phyloP scores from a whole-genome alignment of 1,140 invertebrate genomes.

The Listronotus bonariensis region DNA sequence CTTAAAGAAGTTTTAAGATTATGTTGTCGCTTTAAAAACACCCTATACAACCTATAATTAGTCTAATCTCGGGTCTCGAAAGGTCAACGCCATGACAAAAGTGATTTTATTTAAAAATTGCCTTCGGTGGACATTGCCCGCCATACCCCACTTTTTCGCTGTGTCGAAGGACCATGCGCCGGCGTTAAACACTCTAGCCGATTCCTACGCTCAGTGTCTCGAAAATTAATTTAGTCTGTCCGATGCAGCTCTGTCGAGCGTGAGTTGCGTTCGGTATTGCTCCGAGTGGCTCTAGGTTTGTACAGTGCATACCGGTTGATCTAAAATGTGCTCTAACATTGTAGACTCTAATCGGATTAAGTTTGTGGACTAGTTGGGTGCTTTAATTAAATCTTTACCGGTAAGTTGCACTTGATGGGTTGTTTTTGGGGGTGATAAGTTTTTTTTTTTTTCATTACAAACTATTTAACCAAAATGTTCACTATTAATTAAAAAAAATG shows the following conservation, averaged over 20 bases:
- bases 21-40: not conserved
- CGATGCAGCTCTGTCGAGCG: slow-evolving; percentile 8
- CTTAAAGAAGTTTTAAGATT: not conserved
- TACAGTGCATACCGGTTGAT: slow-evolving; percentile 12
- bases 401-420: too few relatives aligned
- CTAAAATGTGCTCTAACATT: slow-evolving; percentile 19
- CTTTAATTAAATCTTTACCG: too few relatives aligned
- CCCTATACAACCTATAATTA: slow-evolving; percentile 15
- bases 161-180: slow-evolving; percentile 14
- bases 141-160: slow-evolving; percentile 24
- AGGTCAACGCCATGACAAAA: slow-evolving; percentile 42
- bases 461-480: too few relatives aligned
- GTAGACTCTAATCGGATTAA: slow-evolving; percentile 15
- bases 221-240: slow-evolving; percentile 33
- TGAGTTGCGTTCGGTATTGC: slow-evolving; percentile 3
- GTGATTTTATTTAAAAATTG: slow-evolving; percentile 41
- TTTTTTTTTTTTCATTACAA: too few relatives aligned
- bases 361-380: too few relatives aligned
- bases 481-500: too few relatives aligned
- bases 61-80: slow-evolving; percentile 19
- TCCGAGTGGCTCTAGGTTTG: slow-evolving; percentile 9
- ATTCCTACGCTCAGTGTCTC: slow-evolving; percentile 11
- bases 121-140: slow-evolving; percentile 41
- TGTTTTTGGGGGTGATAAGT: too few relatives aligned
- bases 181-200: slow-evolving; percentile 16